Evolutionary conservation across 1,140 invertebrate species (phyloP), one percentile per base, ranked within the genome.

Genomic region (Prorops nasuta): DNA sequence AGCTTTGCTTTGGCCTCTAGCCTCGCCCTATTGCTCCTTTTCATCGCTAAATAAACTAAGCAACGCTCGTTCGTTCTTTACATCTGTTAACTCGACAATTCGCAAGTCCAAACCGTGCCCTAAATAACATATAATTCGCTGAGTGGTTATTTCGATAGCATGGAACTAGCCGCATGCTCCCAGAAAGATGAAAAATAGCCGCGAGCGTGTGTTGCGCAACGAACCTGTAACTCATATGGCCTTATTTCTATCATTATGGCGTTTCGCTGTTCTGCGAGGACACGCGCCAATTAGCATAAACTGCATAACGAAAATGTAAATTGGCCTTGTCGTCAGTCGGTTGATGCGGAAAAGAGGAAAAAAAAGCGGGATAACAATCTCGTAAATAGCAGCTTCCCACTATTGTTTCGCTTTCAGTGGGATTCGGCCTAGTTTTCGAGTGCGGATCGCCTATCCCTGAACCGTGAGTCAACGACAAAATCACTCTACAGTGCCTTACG

Each of bases 381-480:
- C 10, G 24, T 28, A 28, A 28, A 28, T 28, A 10, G 32, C 44
- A 24, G 45, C 37, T 58, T 54, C 55, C 51, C 51, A 58, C 51
- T 49, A 58, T 54, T 58, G 43, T 58, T 49, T 21, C 38, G 35
- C 51, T 46, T 54, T 47, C 24, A 50, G 37, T 31, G 37, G 9
- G 9, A 18, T 17, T 42, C 42, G 56, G 56, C 56, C 56, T 39
- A 59, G 53, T 56, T 59, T 52, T 56, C 50, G 37, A 36, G 24
- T 19, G 40, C 16, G 8, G 28, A 15, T 10, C 24, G 22, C 40
- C 19, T 46, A 55, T 46, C 55, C 55, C 55, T 57, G 55, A 57
- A 57, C 51, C 51, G 21, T 24, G 43, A 54, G 55, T 57, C 55
- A 57, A 57, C 24, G 51, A 49, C 54, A 51, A n/a, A n/a, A n/a